Base-by-base conservation (phyloP, 2,797 vertebrate genomes). In the Betta splendens region DNA sequence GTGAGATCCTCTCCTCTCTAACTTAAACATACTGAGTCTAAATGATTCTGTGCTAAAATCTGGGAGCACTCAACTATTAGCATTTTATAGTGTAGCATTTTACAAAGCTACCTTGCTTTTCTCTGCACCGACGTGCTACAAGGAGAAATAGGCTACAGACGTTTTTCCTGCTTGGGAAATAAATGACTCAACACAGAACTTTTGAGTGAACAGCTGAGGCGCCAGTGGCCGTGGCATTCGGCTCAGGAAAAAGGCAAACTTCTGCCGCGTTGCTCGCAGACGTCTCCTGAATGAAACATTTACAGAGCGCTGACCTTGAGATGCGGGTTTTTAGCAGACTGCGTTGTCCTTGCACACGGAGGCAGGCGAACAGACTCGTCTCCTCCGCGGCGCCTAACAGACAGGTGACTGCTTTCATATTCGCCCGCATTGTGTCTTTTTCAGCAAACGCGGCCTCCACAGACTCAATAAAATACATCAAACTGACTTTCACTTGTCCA, bases 1-100 rank as follows among this genome's bases (percentile, higher is more conserved):
- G 98, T 96, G 91, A 94, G 96, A 36, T 37, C 9, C 2, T 33
- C 5, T 48, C 9, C 9, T 23, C n/a, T n/a, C n/a, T n/a, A n/a
- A n/a, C n/a, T n/a, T n/a, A n/a, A n/a, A n/a, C n/a, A n/a, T n/a
- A n/a, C n/a, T n/a, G n/a, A n/a, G n/a, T n/a, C n/a, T n/a, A n/a
- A n/a, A n/a, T n/a, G n/a, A n/a, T n/a, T n/a, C n/a, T n/a, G n/a
- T n/a, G n/a, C n/a, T n/a, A n/a, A n/a, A n/a, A n/a, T n/a, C n/a
- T n/a, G n/a, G n/a, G n/a, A n/a, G n/a, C n/a, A n/a, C n/a, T n/a
- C n/a, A n/a, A n/a, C n/a, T n/a, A n/a, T n/a, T n/a, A n/a, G n/a
- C n/a, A n/a, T n/a, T n/a, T n/a, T n/a, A n/a, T n/a, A n/a, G n/a
- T n/a, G n/a, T n/a, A n/a, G n/a, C n/a, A n/a, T n/a, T n/a, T n/a